phyloP scores from a whole-genome alignment of 2,888 invertebrate species.

The Priocnemis perturbator region DNA sequence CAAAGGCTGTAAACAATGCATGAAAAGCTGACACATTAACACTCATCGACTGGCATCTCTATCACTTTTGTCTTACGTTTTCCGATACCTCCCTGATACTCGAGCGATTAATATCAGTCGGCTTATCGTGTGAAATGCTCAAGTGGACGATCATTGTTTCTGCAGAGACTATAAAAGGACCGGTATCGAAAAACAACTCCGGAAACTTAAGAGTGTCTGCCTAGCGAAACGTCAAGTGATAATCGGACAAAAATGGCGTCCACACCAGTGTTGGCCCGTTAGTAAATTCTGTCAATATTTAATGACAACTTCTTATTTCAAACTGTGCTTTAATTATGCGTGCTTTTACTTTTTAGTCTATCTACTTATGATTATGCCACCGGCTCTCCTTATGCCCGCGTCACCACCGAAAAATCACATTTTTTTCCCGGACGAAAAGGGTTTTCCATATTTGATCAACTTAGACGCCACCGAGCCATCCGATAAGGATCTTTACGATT shows the following conservation, averaged over 20 bases:
- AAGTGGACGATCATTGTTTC: slow-evolving; percentile 65
- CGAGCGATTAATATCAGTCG: neutral
- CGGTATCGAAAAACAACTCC: neutral
- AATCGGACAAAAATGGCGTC: no score
- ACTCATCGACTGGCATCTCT: no score
- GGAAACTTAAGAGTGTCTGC: neutral
- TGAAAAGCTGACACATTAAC: no score
- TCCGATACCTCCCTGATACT: no score
- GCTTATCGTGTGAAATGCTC: slow-evolving; percentile 60
- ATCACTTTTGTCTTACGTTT: no score
- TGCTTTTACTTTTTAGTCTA: slow-evolving; percentile 27
- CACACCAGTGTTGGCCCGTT: neutral
- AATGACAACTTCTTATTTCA: no score
- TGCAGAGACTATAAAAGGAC: slow-evolving; percentile 2
- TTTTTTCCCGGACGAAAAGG: slow-evolving; percentile 29
- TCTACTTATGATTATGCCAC: no score
- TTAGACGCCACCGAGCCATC: neutral
- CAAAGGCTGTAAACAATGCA: no score
- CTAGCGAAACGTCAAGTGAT: neutral
- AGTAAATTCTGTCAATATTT: neutral
- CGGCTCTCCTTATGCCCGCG: no score
- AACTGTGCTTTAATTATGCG: no score
- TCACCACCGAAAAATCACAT: slow-evolving; percentile 7
- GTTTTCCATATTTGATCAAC: slow-evolving; percentile 11
- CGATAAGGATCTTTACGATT: no score